Evolutionary conservation across 2,888 invertebrate species (phyloP).

Genomic region (Eueremaeus valkanovi): DNA sequence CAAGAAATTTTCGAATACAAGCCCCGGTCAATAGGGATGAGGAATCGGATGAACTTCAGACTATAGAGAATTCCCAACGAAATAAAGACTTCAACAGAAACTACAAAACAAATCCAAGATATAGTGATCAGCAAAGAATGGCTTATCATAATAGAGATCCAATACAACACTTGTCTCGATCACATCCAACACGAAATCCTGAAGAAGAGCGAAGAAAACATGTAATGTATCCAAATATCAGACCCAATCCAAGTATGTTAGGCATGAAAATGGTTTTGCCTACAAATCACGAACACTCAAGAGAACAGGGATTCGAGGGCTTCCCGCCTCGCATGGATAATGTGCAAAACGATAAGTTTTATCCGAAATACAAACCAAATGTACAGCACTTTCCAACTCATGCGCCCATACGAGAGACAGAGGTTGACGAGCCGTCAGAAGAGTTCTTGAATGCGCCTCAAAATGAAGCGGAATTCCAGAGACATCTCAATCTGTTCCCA

Average conservation of each 20-base stretch:
- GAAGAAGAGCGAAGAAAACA: not conserved
- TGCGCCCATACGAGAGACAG: not conserved
- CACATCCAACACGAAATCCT: not conserved
- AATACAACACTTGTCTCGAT: too few species aligned
- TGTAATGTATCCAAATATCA: not conserved
- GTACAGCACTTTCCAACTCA: not conserved
- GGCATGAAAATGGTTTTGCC: not conserved
- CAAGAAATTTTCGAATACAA: conserved; percentile 4
- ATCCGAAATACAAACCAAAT: not conserved
- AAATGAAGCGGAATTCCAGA: not conserved
- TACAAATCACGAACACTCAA: not conserved
- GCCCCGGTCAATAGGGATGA: not conserved
- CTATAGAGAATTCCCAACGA: not conserved
- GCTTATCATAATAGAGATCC: not conserved
- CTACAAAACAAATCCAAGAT: not conserved
- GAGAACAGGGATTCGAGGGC: not conserved
- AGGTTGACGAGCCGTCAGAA: conserved; percentile 2
- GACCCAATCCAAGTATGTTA: not conserved
- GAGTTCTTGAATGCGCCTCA: not conserved
- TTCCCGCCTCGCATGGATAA: not conserved
- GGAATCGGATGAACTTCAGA: not conserved
- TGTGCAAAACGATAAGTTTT: not conserved
- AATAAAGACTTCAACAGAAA: not conserved
- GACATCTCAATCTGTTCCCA: not conserved
- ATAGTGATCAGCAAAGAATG: not conserved